Evolutionary conservation across 2,113 vertebrate species (phyloP).

Genomic region (Zosterops borbonicus): DNA sequence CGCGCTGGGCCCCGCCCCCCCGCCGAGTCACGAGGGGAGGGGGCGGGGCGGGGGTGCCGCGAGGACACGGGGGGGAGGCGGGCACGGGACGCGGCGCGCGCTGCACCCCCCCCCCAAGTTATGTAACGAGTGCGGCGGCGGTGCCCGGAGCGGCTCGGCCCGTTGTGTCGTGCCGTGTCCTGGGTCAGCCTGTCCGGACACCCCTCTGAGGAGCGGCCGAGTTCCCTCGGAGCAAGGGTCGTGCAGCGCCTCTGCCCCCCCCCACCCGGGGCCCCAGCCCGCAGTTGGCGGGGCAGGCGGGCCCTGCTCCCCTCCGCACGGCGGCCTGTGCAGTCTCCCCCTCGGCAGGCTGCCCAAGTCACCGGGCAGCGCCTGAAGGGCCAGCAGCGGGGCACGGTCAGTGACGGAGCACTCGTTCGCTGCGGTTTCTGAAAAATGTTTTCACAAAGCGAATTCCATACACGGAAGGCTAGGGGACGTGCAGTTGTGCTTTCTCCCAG

Average conservation of each 20-base stretch:
- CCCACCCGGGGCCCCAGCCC: not conserved
- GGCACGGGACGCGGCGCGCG: not conserved
- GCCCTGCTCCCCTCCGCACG: rapidly evolving
- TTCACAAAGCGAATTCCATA: rapidly evolving
- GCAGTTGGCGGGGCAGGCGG: not conserved
- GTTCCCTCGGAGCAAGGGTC: not conserved
- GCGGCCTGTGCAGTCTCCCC: rapidly evolving
- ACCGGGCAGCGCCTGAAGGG: not conserved
- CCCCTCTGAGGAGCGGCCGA: not conserved
- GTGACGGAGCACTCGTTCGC: rapidly evolving
- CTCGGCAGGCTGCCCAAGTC: not conserved
- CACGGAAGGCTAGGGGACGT: rapidly evolving
- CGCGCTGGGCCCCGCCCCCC: no score
- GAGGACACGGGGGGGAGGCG: conserved; percentile 24
- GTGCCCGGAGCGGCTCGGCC: not conserved
- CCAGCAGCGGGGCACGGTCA: rapidly evolving
- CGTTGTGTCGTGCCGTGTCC: not conserved
- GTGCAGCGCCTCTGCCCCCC: rapidly evolving
- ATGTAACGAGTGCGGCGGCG: conserved; percentile 7
- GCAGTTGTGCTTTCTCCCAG: rapidly evolving
- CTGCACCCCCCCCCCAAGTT: not conserved
- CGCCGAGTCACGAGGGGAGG: not conserved
- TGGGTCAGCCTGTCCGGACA: rapidly evolving
- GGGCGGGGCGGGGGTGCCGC: conserved; percentile 29
- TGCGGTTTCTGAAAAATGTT: rapidly evolving